Evolutionary conservation across 2,888 invertebrate species (phyloP).

Genomic region (Antitype chi): DNA sequence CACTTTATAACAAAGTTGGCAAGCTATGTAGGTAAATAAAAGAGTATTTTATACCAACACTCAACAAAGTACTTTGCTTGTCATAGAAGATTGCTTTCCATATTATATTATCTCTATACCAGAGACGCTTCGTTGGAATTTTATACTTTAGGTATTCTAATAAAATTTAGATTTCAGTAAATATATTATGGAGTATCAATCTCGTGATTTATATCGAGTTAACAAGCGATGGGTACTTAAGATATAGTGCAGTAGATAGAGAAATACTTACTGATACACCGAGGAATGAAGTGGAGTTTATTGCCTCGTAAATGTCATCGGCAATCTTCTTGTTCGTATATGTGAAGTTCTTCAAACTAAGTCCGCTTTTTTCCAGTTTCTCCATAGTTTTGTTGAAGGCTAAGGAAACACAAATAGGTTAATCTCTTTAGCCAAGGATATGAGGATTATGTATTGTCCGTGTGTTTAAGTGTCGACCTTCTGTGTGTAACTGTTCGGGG

Average conservation of each 20-base stretch:
- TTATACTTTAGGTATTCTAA: constrained; percentile 5
- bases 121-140: background rate
- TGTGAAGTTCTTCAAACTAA: constrained; percentile 98
- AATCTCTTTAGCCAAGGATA: constrained; percentile 32
- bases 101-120: background rate
- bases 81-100: background rate
- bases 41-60: background rate
- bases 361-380: constrained; percentile 94
- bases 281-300: constrained; percentile 99
- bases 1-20: background rate
- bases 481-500: constrained; percentile 32
- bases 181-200: constrained; percentile 13
- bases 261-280: constrained; percentile 97
- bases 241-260: constrained; percentile 48
- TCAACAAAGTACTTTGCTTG: constrained; percentile 6
- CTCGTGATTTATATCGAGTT: constrained; percentile 38
- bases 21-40: background rate
- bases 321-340: constrained; percentile 98
- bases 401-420: constrained; percentile 73
- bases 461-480: constrained; percentile 37
- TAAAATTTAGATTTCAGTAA: constrained; percentile 21
- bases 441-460: constrained; percentile 40
- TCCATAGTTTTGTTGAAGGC: constrained; percentile 99
- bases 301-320: constrained; percentile 98
- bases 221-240: constrained; percentile 39